A percentile compares a stretch with the other conserved stretches of the same genome.
Conservation (phyloP, 2,797 vertebrate genomes). For the Naso thynnoides region DNA sequence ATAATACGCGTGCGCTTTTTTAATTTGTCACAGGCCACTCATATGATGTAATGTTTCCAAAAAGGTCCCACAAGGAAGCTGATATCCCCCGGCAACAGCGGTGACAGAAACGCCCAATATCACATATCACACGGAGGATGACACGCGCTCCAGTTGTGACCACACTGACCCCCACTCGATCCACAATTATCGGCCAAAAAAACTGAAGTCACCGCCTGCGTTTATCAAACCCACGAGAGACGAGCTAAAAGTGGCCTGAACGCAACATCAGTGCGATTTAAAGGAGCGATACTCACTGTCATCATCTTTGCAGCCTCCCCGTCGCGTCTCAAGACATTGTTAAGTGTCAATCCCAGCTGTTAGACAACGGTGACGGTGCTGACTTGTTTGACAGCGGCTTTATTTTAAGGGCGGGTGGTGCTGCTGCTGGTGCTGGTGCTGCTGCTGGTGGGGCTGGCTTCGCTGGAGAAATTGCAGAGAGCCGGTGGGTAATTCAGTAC, state of each 20-base stretch:
- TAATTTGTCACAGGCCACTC: constrained; percentile 62
- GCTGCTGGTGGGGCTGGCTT: constrained; percentile 43
- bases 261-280: constrained; percentile 37
- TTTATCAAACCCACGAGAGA: constrained; percentile 6
- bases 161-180: constrained; percentile 23
- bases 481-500: constrained; percentile 67
- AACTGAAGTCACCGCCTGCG: constrained; percentile 33
- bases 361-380: constrained; percentile 61
- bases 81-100: constrained; percentile 69
- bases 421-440: constrained; percentile 17
- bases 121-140: constrained; percentile 38
- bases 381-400: constrained; percentile 57
- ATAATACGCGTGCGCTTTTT: constrained; percentile 13
- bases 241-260: constrained; percentile 61
- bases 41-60: constrained; percentile 85
- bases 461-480: constrained; percentile 74
- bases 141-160: constrained; percentile 44
- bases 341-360: constrained; percentile 71
- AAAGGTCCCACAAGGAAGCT: constrained; percentile 77
- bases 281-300: constrained; percentile 83
- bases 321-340: constrained; percentile 85
- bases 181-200: constrained; percentile 20
- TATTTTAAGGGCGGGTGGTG: constrained; percentile 69
- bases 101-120: constrained; percentile 78
- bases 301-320: constrained; percentile 75